Conservation (phyloP, 2,888 invertebrate genomes). For the Eupithecia centaureata region DNA sequence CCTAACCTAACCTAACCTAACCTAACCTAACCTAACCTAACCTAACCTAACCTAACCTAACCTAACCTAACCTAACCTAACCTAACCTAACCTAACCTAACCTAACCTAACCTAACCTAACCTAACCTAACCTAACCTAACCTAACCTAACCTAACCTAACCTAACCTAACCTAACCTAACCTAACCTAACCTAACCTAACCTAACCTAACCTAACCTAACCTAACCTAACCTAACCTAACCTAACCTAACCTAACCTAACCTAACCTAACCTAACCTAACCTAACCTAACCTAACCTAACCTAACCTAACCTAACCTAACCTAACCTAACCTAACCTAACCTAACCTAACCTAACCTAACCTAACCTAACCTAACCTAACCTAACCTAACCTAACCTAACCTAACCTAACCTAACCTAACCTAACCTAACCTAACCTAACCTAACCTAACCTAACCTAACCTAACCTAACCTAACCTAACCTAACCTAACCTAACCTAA, state of each 20-base stretch:
- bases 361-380: slow-evolving; percentile 8
- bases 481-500: slow-evolving; percentile 44
- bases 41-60: no score
- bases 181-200: slow-evolving; percentile 30
- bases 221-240: slow-evolving; percentile 30
- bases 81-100: no score
- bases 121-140: no score
- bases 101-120: no score
- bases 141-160: no score
- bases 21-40: no score
- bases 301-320: slow-evolving; percentile 28
- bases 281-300: slow-evolving; percentile 28
- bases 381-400: slow-evolving; percentile 19
- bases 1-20: no score
- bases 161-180: slow-evolving; percentile 24
- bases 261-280: slow-evolving; percentile 28
- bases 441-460: slow-evolving; percentile 39
- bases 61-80: no score
- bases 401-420: slow-evolving; percentile 32
- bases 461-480: slow-evolving; percentile 41
- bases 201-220: slow-evolving; percentile 29
- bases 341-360: not conserved
- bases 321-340: slow-evolving; percentile 25
- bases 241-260: slow-evolving; percentile 28
- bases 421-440: slow-evolving; percentile 42